These are phyloP conservation scores for Thereuonema tuberculata DNA, from an alignment of 1,140 invertebrate genomes.

Conservation along the genomic window DNA sequence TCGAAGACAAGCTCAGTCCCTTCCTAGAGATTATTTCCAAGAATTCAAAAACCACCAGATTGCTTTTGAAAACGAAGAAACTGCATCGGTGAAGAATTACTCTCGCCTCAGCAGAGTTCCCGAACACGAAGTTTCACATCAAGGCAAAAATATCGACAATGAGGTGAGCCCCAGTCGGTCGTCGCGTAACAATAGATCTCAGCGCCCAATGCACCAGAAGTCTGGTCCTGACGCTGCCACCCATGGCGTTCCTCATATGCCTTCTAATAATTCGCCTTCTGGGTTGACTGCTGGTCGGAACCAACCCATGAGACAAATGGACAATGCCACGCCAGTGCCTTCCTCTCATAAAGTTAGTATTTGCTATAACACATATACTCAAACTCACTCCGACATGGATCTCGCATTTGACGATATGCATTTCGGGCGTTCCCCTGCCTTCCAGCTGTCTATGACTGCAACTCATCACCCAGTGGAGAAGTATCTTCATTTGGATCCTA, in stretches of 20 bases:
- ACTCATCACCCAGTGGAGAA: background rate
- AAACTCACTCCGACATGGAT: background rate
- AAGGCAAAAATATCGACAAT: background rate
- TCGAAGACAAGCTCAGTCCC: background rate
- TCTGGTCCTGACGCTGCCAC: background rate
- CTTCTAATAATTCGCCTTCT: background rate
- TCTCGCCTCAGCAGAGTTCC: background rate
- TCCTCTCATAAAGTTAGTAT: background rate
- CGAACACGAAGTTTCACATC: too few species aligned
- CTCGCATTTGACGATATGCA: background rate
- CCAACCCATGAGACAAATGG: background rate
- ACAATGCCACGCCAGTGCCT: background rate
- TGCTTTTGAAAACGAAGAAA: background rate
- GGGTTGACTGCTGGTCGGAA: background rate
- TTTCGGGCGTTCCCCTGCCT: background rate
- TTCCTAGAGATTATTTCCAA: constrained; percentile 20
- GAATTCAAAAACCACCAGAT: constrained; percentile 10
- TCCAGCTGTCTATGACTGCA: background rate
- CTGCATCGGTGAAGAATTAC: background rate
- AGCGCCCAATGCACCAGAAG: background rate
- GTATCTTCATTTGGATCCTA: background rate
- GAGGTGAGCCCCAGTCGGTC: too few species aligned
- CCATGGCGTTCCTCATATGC: too few species aligned
- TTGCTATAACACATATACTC: constrained; percentile 1
- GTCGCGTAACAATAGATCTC: background rate